These are phyloP conservation scores for Calcarius lapponicus DNA, from an alignment of 2,797 vertebrate species.

Conservation along the genomic window DNA sequence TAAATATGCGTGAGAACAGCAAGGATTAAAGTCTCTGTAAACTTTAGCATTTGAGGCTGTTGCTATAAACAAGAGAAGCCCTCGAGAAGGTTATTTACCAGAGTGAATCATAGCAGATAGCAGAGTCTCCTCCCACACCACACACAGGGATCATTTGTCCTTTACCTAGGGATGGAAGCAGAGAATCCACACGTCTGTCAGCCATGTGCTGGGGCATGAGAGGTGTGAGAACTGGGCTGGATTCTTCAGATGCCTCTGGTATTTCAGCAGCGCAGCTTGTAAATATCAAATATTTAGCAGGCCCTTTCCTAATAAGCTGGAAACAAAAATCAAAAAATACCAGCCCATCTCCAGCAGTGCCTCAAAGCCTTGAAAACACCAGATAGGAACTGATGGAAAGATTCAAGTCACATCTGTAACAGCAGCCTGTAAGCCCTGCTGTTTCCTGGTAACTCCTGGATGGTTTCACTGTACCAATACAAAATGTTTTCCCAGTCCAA, in stretches of 20 bases:
- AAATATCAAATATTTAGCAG: background rate
- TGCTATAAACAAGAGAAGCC: slow-evolving; percentile 43
- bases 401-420: background rate
- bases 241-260: background rate
- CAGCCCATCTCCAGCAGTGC: background rate
- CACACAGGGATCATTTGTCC: background rate
- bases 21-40: slow-evolving; percentile 35
- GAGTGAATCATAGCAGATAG: slow-evolving; percentile 55
- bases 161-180: background rate
- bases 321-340: background rate
- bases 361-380: background rate
- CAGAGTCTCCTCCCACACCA: slow-evolving; percentile 30
- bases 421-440: background rate
- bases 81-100: slow-evolving; percentile 35
- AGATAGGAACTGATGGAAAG: background rate
- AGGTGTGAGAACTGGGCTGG: background rate
- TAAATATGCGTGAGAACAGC: slow-evolving; percentile 46
- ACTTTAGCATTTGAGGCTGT: background rate
- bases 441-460: background rate
- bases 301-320: background rate
- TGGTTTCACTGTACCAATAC: background rate
- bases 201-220: background rate
- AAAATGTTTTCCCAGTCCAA: background rate
- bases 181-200: background rate
- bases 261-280: background rate